Evolutionary conservation across 2,888 invertebrate species (phyloP), one percentile per base, ranked within the genome.

Genomic region (Melinaea menophilus): DNA sequence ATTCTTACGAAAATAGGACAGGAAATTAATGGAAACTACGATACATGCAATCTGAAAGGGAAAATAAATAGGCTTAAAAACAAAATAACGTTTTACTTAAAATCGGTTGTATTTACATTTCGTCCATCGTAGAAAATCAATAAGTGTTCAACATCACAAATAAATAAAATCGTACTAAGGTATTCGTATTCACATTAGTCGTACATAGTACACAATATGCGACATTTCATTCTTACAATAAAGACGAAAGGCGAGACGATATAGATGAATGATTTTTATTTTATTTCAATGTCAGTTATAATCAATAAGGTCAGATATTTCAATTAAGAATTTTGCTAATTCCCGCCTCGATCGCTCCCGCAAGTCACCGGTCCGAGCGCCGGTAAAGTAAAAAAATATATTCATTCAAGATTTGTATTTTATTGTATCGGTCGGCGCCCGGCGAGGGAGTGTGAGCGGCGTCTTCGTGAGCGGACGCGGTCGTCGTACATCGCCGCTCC

Each of bases 31-130:
- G 41, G 11, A 41, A 51, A 7, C 31, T 2, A 31, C 5, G n/a
- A 31, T 5, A 22, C 11, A 7, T 62, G 62, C 59, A 62, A 63
- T 62, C 59, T 62, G 59, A 57, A 58, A 63, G 78, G 82, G 81
- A 78, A 87, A 89, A 88, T 88, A 88, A 90, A 88, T 84, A 86
- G 86, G 85, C 84, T 79, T 81, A 81, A 62, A 90, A 89, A 90
- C 88, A 89, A 90, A 89, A 88, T 88, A 89, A 87, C 86, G 79
- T 89, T 90, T 90, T 90, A 90, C 90, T 90, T 88, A 88, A 86
- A 88, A 90, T 90, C 89, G 90, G 90, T 90, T 90, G 90, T 90
- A 90, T 90, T 90, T 90, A 90, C 90, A 90, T 87, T 88, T 88
- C 87, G 89, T 89, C 89, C 89, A 85, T 87, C 83, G 88, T 90